Conservation (phyloP, 2,797 vertebrate species). For the Labroides dimidiatus region DNA sequence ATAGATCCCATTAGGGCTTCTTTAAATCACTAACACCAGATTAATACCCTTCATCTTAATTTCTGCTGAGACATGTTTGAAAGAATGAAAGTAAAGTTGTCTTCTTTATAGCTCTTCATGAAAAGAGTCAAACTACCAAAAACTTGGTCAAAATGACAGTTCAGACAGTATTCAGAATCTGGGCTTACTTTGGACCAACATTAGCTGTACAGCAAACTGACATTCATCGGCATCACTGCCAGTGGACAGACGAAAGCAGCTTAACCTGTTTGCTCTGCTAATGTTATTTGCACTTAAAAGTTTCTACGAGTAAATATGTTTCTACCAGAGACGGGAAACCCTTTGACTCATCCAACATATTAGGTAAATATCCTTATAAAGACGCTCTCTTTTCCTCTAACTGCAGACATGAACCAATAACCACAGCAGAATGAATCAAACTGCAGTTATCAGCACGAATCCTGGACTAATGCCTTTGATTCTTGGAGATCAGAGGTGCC, state of each 20-base stretch:
- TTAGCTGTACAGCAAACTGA: neutral
- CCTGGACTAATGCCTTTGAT: constrained; percentile 11
- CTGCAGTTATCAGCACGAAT: constrained; percentile 59
- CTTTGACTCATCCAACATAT: constrained; percentile 34
- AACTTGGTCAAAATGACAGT: neutral
- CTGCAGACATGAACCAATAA: constrained; percentile 46
- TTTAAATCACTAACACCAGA: neutral
- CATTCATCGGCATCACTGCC: constrained; percentile 1
- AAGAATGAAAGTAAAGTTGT: too few relatives aligned
- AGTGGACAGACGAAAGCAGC: constrained; percentile 10
- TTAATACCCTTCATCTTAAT: neutral
- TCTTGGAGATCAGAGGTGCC: too few relatives aligned
- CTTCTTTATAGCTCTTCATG: too few relatives aligned
- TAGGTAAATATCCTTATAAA: constrained; percentile 57
- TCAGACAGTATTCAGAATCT: neutral
- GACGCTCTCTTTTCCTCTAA: constrained; percentile 49
- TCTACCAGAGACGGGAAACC: constrained; percentile 32
- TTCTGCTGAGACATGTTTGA: too few relatives aligned
- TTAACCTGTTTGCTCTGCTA: constrained; percentile 42
- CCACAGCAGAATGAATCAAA: constrained; percentile 53
- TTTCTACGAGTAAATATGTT: constrained; percentile 54
- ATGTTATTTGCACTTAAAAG: constrained; percentile 28
- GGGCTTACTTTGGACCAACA: neutral
- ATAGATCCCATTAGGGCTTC: constrained; percentile 4
- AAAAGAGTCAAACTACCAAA: too few relatives aligned